These are phyloP conservation scores for Platycheirus albimanus DNA, from an alignment of 2,888 invertebrate genomes.

Conservation along the genomic window DNA sequence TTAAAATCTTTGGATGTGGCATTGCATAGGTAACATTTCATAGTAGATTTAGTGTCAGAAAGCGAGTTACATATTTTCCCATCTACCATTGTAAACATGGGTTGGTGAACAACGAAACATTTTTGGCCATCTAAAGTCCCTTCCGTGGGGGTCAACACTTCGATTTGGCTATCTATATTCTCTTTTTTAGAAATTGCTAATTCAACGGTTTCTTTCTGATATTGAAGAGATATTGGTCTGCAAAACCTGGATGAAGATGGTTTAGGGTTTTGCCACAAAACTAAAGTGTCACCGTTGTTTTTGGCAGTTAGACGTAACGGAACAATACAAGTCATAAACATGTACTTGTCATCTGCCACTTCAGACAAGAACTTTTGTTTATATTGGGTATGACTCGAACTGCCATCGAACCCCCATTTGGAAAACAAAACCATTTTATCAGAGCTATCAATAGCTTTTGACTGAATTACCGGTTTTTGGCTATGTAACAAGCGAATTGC, in stretches of 20 bases:
- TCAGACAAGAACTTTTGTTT: conserved; percentile 27
- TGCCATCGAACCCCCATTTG: too few relatives aligned
- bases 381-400: conserved; percentile 28
- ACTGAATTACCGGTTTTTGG: neutral
- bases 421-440: conserved; percentile 9
- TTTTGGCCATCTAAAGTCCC: neutral
- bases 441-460: neutral
- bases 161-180: neutral
- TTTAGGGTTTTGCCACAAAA: neutral
- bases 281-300: neutral
- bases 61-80: neutral
- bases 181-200: neutral
- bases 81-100: neutral
- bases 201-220: neutral
- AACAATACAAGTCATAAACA: conserved; percentile 19
- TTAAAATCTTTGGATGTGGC: neutral
- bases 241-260: neutral
- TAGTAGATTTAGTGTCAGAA: neutral
- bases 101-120: neutral
- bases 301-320: conserved; percentile 3
- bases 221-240: neutral
- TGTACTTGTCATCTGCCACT: conserved; percentile 18
- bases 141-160: neutral
- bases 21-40: neutral
- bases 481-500: neutral